phyloP scores from a whole-genome alignment of 2,113 vertebrate species.

The Daubentonia madagascariensis region DNA sequence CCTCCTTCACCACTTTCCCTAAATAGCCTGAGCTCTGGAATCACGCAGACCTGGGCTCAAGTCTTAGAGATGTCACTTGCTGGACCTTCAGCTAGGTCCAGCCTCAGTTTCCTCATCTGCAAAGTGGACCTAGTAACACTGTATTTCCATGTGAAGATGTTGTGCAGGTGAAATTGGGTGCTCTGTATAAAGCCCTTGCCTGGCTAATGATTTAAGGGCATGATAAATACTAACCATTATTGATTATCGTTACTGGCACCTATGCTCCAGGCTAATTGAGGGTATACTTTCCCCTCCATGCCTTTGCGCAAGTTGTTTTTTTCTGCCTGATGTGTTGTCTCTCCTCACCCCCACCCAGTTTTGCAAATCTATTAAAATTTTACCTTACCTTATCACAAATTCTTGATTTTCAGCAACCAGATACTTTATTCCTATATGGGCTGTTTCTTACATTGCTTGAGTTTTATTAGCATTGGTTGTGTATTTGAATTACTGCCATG shows the following conservation, averaged over 20 bases:
- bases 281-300: background rate
- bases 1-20: background rate
- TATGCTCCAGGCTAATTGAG: rapidly evolving
- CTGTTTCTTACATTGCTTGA: background rate
- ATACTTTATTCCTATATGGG: background rate
- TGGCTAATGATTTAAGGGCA: too few relatives aligned
- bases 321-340: background rate
- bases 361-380: background rate
- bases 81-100: background rate
- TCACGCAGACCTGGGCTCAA: background rate
- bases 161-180: background rate
- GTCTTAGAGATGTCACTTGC: background rate
- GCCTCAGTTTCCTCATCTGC: background rate
- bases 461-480: background rate
- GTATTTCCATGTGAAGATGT: background rate
- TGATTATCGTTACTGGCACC: background rate
- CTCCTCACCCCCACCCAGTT: background rate
- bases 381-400: background rate
- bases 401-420: background rate
- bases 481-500: background rate
- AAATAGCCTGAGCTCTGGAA: background rate
- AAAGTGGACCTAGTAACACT: background rate
- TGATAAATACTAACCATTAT: background rate
- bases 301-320: background rate
- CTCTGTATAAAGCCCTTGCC: background rate